Evolutionary conservation across 2,888 invertebrate species (phyloP).

Genomic region (Drosophila ustulata): DNA sequence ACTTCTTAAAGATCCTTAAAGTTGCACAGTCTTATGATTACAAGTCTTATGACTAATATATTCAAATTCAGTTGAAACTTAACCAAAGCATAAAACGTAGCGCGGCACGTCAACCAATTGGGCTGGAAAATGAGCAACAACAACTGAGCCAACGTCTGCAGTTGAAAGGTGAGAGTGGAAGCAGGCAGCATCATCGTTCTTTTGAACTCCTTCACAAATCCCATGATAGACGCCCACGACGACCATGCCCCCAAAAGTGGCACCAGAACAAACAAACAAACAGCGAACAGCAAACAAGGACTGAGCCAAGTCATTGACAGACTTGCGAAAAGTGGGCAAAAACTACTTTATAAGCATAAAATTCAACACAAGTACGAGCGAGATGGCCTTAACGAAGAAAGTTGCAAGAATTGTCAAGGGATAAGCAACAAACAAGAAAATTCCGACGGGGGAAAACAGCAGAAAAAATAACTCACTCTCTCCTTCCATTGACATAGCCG

Average conservation of each 20-base stretch:
- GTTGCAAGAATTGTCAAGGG: conserved; percentile 42
- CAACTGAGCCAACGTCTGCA: conserved; percentile 53
- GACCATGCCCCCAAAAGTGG: conserved; percentile 22
- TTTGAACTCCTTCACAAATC: conserved; percentile 60
- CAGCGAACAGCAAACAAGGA: conserved; percentile 38
- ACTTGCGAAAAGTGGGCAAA: conserved; percentile 36
- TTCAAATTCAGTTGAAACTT: conserved; percentile 26
- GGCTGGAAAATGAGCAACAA: conserved; percentile 70
- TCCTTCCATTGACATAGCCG: neutral
- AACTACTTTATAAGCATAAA: conserved; percentile 61
- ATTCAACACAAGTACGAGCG: conserved; percentile 24
- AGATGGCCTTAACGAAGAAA: conserved; percentile 17
- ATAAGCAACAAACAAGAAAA: conserved; percentile 37
- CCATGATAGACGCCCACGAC: conserved; percentile 47
- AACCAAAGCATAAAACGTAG: conserved; percentile 33
- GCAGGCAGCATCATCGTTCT: conserved; percentile 17
- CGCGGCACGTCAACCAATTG: conserved; percentile 44
- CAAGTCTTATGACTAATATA: conserved; percentile 24
- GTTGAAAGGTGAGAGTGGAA: conserved; percentile 59
- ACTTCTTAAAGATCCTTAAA: conserved; percentile 20
- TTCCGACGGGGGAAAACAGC: conserved; percentile 13
- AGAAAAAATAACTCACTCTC: conserved; percentile 18
- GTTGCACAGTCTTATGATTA: neutral
- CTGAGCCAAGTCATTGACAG: conserved; percentile 61
- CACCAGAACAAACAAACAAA: conserved; percentile 48